Conservation (phyloP, 2,797 vertebrate species). For the Muscicapa striata region DNA sequence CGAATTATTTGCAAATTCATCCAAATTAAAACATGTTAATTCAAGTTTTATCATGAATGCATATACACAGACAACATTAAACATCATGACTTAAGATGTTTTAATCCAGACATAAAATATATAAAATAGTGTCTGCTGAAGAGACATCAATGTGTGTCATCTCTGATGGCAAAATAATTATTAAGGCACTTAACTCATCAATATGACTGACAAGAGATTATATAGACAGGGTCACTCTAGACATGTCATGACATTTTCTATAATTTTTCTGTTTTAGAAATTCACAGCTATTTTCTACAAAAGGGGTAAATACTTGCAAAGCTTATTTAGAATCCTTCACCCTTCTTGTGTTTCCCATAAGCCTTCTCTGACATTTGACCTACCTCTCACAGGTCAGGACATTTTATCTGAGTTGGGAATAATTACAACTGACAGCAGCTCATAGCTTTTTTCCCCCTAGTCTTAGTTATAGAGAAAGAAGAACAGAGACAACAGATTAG, state of each 20-base stretch:
- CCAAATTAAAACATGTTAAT: background rate
- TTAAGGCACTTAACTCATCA: conserved; percentile 34
- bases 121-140: background rate
- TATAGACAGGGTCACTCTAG: background rate
- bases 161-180: conserved; percentile 4
- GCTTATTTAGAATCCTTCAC: conserved; percentile 41
- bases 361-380: conserved; percentile 51
- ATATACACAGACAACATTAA: background rate
- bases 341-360: conserved; percentile 42
- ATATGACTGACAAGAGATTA: conserved; percentile 17
- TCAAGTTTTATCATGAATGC: background rate
- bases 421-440: conserved; percentile 42
- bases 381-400: conserved; percentile 38
- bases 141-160: background rate
- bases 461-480: conserved; percentile 43
- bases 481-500: conserved; percentile 40
- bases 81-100: background rate
- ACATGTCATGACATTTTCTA: conserved; percentile 7
- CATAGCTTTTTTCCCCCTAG: background rate
- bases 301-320: conserved; percentile 36
- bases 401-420: conserved; percentile 34
- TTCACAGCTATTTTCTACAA: conserved; percentile 20
- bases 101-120: background rate
- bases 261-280: conserved; percentile 26
- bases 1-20: background rate